Conservation (phyloP, 2,888 invertebrate genomes). For the Cecidostiba fungosa region DNA sequence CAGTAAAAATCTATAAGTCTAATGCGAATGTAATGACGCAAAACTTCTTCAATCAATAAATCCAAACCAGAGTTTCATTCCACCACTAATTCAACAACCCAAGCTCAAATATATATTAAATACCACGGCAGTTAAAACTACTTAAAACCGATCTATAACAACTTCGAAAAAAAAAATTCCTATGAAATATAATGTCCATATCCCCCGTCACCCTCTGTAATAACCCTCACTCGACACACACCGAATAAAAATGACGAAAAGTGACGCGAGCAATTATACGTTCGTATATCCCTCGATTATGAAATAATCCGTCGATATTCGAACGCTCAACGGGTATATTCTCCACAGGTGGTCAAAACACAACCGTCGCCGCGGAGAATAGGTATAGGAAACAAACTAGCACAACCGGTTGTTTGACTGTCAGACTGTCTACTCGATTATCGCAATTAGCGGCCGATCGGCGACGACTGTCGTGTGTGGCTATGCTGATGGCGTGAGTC, state of each 20-base stretch:
- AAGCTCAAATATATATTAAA: too few species aligned
- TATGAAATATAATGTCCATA: too few species aligned
- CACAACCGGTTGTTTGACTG: constrained; percentile 26
- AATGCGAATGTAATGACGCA: not conserved
- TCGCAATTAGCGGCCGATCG: constrained; percentile 44
- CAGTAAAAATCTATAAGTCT: too few species aligned
- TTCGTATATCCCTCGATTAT: constrained; percentile 2
- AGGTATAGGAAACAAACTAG: not conserved
- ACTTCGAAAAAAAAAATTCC: too few species aligned
- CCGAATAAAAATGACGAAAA: not conserved
- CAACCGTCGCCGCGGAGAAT: not conserved
- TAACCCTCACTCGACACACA: too few species aligned
- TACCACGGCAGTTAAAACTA: too few species aligned
- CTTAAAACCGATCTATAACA: too few species aligned
- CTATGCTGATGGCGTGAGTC: not conserved
- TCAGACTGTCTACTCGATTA: constrained; percentile 41
- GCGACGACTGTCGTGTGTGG: not conserved
- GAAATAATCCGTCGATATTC: not conserved
- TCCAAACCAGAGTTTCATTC: too few species aligned
- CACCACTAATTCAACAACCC: too few species aligned
- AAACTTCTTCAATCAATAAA: not conserved
- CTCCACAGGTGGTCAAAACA: constrained; percentile 37
- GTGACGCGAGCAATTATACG: not conserved
- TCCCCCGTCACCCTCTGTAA: too few species aligned
- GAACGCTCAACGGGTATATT: not conserved